Evolutionary conservation across 2,797 vertebrate species (phyloP), one percentile per base, ranked within the genome.

Genomic region (Anguilla obscura): DNA sequence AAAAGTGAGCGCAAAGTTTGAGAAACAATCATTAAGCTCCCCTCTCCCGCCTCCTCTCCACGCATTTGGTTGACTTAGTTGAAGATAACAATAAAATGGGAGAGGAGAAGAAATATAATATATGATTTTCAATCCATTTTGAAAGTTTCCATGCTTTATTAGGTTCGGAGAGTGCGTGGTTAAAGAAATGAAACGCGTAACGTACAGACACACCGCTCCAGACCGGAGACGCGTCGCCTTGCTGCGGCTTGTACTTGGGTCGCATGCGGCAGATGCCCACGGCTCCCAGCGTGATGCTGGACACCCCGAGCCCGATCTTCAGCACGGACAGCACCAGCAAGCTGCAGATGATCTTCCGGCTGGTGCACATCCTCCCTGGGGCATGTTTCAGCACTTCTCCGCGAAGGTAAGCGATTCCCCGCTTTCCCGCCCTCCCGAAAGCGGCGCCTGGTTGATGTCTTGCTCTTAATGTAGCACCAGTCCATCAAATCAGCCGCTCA

Each of bases 171-270:
- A 24, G 76, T 24, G 21, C 14, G 8, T 82, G 16, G 45, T 82
- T 50, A 82, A n/a, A 82, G 5, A 82, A 33, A 86, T 50, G 36
- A 60, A 74, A 36, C 54, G 54, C 45, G 84, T 54, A 52, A 98
- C 98, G 94, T 98, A 99, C 98, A 96, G 98, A 99, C 96, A 98
- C 97, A 96, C 98, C 98, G 96, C 98, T 99, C 98, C 98, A 99
- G 94, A 99, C 97, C 95, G 98, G 98, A 94, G 98, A 99, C 93
- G 98, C 98, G 95, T 99, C 98, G 93, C 98, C 98, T 93, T 98
- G 98, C 94, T 98, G 98, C 91, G 97, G 97, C 91, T 96, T 96
- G 93, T 97, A 96, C 90, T 96, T 93, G 89, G 94, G 96, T 88
- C 96, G 96, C 89, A 96, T 97, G 95, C 97, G 95, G 95, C 95